Base-by-base conservation (phyloP, 1,140 invertebrate species). In the Eupeodes corollae region DNA sequence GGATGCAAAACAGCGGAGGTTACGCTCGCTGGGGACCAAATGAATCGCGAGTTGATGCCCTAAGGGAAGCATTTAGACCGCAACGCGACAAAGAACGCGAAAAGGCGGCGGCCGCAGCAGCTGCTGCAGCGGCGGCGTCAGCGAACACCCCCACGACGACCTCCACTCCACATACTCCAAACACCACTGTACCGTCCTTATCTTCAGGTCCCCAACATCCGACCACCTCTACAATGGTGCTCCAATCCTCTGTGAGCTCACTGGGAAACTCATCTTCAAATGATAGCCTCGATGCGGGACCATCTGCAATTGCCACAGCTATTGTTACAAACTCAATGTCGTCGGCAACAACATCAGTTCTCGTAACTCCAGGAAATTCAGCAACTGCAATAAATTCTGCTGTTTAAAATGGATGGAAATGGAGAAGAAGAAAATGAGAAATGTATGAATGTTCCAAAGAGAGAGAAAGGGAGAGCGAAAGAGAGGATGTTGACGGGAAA, bases 1-100 rank as follows among this genome's bases (percentile, higher is more conserved):
- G 94, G 85, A 72, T 97, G 35, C 92, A 97, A 73, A 96, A 97
- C 68, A 82, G 87, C 52, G 80, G 88, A 2, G 93, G 93, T 1
- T 81, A 79, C 66, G 77, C 82, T 9, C 77, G 83, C 47, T 96
- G 91, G 92, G 85, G 86, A 37, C 91, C 91, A 39, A 91, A 87
- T 1, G 84, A 92, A 53, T 88, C 92, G 54, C 74, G 88, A 52
- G 83, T 97, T 0, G 86, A 91, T 58, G 79, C 86, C 5, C 70
- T 93, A 21, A 67, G 91, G 38, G 89, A 93, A 68, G 83, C 89
- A 2, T 91, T 88, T 73, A 63, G 88, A 54, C 88, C 88, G 2
- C 84, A 84, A 1, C 67, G 80, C 13, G 85, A 88, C 68, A 66
- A 84, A 31, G 84, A 88, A 69, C 72, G 88, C 38, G 85, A 89